phyloP scores from a whole-genome alignment of 1,140 invertebrate species.

The Sitodiplosis mosellana region DNA sequence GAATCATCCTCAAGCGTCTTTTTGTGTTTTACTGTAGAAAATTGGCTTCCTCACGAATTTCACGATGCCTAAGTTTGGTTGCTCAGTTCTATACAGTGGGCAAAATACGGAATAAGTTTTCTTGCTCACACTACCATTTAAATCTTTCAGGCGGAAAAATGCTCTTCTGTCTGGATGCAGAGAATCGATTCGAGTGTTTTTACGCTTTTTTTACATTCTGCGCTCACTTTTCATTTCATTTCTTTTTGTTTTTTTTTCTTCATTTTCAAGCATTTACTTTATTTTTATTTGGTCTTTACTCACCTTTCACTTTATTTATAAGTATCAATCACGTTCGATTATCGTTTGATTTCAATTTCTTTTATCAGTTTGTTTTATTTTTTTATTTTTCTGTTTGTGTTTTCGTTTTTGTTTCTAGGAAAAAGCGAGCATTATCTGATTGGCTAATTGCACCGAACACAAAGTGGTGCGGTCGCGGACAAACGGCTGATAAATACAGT shows the following conservation, averaged over 20 bases:
- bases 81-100: neutral
- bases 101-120: neutral
- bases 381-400: slow-evolving; percentile 1
- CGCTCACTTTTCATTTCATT: neutral
- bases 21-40: neutral
- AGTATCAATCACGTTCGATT: neutral
- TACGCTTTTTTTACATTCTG: neutral
- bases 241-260: too few species aligned
- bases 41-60: too few species aligned
- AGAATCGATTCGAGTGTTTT: neutral
- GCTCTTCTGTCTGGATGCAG: neutral
- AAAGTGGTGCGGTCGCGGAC: slow-evolving; percentile 67
- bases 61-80: neutral
- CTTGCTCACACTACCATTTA: neutral
- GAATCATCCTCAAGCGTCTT: neutral
- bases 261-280: too few species aligned
- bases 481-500: slow-evolving; percentile 39
- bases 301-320: slow-evolving; percentile 6
- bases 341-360: neutral
- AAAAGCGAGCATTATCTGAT: slow-evolving; percentile 29
- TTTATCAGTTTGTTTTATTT: neutral
- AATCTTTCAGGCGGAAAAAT: neutral
- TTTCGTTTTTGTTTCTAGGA: slow-evolving; percentile 13
- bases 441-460: slow-evolving; percentile 54
- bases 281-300: too few species aligned